These are phyloP conservation scores for Pluvialis apricaria DNA, from an alignment of 2,113 vertebrate genomes.

Conservation along the genomic window DNA sequence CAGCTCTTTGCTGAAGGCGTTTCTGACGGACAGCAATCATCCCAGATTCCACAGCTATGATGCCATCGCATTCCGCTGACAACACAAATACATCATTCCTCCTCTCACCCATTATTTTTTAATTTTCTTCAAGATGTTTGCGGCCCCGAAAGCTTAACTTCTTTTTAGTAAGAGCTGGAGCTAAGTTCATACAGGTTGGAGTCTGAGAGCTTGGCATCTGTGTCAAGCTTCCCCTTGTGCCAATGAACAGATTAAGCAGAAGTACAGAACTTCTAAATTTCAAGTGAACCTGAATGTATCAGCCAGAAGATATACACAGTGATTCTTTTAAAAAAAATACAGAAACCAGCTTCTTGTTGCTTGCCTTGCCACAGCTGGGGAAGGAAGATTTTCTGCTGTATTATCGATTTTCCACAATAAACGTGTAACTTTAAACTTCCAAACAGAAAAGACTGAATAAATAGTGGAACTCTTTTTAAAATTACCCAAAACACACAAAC, in stretches of 20 bases:
- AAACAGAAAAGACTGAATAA: not conserved
- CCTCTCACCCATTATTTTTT: not conserved
- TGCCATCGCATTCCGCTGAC: not conserved
- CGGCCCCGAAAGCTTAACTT: not conserved
- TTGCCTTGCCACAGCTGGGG: not conserved
- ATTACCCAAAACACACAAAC: not conserved
- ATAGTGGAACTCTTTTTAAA: not conserved
- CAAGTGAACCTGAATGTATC: not conserved
- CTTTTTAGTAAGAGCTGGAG: not conserved
- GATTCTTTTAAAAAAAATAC: not conserved
- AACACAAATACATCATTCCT: not conserved
- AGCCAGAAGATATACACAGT: not conserved
- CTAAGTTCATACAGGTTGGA: not conserved
- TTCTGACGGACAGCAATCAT: not conserved
- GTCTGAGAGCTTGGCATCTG: not conserved
- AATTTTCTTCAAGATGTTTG: not conserved
- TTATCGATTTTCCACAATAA: not conserved
- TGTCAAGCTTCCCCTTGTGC: not conserved
- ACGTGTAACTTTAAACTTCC: not conserved
- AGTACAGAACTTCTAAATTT: not conserved
- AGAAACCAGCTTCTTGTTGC: not conserved
- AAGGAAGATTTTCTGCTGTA: not conserved
- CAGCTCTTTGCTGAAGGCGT: not conserved
- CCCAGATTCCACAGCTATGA: conserved; percentile 37
- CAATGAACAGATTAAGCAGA: not conserved